Base-by-base conservation (phyloP, 2,888 invertebrate genomes). In the Horisme vitalbata region DNA sequence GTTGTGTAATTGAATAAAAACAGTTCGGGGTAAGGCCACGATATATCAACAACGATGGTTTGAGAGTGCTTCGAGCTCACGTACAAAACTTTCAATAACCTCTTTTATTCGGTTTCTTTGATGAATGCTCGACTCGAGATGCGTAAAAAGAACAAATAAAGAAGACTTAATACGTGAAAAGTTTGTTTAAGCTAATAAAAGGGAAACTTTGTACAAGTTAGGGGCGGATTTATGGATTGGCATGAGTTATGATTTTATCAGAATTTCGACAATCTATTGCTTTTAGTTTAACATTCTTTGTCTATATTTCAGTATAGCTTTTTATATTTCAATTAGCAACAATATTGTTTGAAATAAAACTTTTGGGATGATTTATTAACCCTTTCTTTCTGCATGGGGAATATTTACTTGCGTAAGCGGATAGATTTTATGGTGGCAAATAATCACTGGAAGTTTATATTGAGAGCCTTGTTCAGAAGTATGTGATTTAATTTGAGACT, bases 1-100 rank as follows among this genome's bases (percentile, higher is more conserved):
- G 24, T 13, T 33, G 37, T 27, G 57, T 59, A 63, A 69, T 72
- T 65, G 49, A 69, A 68, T 68, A 65, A 69, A 67, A 64, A 69
- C 57, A 59, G 41, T 44, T 49, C 41, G 36, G 56, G 53, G 48
- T 45, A 45, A 56, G 61, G 58, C 52, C 57, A 57, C 45, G 18
- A 18, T 18, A 67, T 64, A 57, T 53, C 62, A 33, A 65, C 59
- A 51, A 50, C 52, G 55, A 48, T 55, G 50, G 38, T 27, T 32
- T 23, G 20, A 31, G 18, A 36, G 30, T 52, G 51, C 48, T 63
- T 54, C 45, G 28, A 44, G 37, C 43, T 65, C 64, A 72, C 68
- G 71, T 69, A 67, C 63, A 46, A 61, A 58, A 63, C 57, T 61
- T 59, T 64, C 61, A 65, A 65, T 65, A 58, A 47, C 45, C 48